Conservation (phyloP, 2,888 invertebrate genomes). For the Tanypteryx hageni region DNA sequence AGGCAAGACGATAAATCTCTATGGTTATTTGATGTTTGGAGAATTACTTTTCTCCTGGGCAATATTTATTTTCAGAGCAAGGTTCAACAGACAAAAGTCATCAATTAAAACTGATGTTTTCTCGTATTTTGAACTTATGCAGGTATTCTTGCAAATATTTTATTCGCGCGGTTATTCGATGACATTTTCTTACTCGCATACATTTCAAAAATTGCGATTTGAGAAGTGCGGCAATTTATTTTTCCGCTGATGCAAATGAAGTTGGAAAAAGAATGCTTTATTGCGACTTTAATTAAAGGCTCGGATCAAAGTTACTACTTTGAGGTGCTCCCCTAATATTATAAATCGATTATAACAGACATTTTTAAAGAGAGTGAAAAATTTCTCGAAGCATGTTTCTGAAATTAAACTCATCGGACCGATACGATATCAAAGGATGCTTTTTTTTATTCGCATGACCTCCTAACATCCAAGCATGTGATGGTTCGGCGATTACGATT, state of each 20-base stretch:
- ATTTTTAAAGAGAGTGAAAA: background rate
- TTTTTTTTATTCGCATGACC: conserved; percentile 35
- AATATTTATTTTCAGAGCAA: background rate
- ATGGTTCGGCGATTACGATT: conserved; percentile 38
- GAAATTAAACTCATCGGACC: background rate
- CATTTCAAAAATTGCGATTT: too few relatives aligned
- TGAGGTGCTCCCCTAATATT: too few relatives aligned
- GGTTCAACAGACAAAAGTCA: background rate
- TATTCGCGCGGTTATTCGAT: background rate
- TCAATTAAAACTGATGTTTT: background rate
- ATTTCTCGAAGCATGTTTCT: background rate
- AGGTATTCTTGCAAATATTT: background rate
- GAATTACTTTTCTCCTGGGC: background rate
- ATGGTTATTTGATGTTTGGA: background rate
- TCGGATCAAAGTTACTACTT: too few relatives aligned
- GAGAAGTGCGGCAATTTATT: too few relatives aligned
- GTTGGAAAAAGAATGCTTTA: too few relatives aligned
- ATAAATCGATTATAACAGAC: too few relatives aligned
- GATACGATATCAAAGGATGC: background rate
- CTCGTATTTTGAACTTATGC: background rate
- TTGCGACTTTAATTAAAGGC: too few relatives aligned
- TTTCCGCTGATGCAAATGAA: too few relatives aligned
- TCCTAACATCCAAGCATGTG: conserved; percentile 7
- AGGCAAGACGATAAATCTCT: background rate
- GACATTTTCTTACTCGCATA: background rate